Base-by-base conservation (phyloP, 2,888 invertebrate genomes). In the Phortica okadai region DNA sequence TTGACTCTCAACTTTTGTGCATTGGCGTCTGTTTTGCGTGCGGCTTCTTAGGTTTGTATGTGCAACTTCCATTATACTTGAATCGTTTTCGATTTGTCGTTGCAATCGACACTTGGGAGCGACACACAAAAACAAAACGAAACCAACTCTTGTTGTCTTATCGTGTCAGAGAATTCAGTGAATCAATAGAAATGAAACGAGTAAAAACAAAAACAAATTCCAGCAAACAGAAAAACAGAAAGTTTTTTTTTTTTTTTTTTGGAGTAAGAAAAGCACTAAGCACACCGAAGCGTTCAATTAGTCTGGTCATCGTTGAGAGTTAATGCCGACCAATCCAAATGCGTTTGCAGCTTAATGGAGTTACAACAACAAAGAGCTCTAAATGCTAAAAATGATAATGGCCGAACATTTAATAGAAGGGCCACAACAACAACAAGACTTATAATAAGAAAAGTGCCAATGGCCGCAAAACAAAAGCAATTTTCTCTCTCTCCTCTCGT, bases 351-450 rank as follows among this genome's bases (percentile, higher is more conserved):
- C 82, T 84, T 81, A 86, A 85, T 86, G 79, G 82, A 79, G 76
- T 70, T 33, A 74, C 54, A 50, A 62, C 45, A 58, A 67, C n/a
- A 10, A 25, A 33, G 33, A 33, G 33, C 42, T 69, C 59, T 70
- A 78, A 79, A 77, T 83, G 85, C 83, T 83, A 77, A 81, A 78
- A 88, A 88, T 88, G 83, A 86, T 89, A 89, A 89, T 89, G 87
- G 88, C 77, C 79, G 83, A 84, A 83, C 88, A 89, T 87, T 89
- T 88, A 89, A 89, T 89, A 86, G 80, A 70, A 58, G 69, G 33
- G 45, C 58, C 41, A 16, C 45, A 59, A 59, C 45, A 33, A 58
- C 72, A 74, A 67, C 74, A 67, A 58, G 56, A 41, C 14, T 16
- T 7, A 14, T 50, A 50, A 50, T 50, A 50, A 50, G 50, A 14